These are phyloP conservation scores for Zelleria hepariella DNA, from an alignment of 2,888 invertebrate species.

Conservation along the genomic window DNA sequence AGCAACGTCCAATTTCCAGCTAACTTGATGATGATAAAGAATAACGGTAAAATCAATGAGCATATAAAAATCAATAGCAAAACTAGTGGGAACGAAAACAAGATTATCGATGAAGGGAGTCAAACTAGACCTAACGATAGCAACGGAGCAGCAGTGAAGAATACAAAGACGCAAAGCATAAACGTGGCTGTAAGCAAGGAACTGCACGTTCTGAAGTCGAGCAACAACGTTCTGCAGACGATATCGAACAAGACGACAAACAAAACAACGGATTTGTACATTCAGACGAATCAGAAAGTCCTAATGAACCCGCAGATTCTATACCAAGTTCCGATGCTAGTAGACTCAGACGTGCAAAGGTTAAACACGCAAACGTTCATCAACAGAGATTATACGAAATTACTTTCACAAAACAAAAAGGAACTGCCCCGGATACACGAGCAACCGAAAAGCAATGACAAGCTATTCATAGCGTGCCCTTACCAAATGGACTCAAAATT, in stretches of 20 bases:
- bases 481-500: slow-evolving; percentile 52
- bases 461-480: slow-evolving; percentile 48
- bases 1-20: slow-evolving; percentile 59
- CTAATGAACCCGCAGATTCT: slow-evolving; percentile 54
- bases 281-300: slow-evolving; percentile 46
- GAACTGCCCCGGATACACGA: slow-evolving; percentile 36
- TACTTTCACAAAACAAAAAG: slow-evolving; percentile 27
- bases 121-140: slow-evolving; percentile 22
- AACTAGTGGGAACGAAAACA: slow-evolving; percentile 37
- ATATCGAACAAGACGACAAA: slow-evolving; percentile 30
- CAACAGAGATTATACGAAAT: slow-evolving; percentile 34
- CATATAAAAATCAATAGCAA: slow-evolving; percentile 23
- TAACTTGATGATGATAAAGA: slow-evolving; percentile 64
- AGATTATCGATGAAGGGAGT: slow-evolving; percentile 9
- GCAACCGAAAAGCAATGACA: slow-evolving; percentile 39
- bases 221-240: slow-evolving; percentile 40
- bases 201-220: slow-evolving; percentile 42
- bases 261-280: slow-evolving; percentile 38
- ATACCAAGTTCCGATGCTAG: slow-evolving; percentile 54
- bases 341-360: slow-evolving; percentile 33
- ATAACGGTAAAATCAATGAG: slow-evolving; percentile 35
- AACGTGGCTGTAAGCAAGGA: slow-evolving; percentile 32
- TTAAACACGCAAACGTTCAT: slow-evolving; percentile 17
- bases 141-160: slow-evolving; percentile 5
- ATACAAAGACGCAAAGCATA: slow-evolving; percentile 24